Conservation (phyloP, 2,888 invertebrate genomes). For the Pogonocherus hispidulus region DNA sequence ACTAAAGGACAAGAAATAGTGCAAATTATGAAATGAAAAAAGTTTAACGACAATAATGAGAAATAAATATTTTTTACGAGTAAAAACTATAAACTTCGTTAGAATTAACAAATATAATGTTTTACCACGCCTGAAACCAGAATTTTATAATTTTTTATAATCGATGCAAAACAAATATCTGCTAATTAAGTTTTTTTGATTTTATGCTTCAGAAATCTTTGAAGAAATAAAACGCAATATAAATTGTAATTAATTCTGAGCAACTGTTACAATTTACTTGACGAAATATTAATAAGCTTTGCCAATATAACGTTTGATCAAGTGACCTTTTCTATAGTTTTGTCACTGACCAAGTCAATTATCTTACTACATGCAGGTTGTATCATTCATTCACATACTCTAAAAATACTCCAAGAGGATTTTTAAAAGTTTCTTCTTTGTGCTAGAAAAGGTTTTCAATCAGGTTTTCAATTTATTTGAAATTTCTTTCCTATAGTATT, state of each 20-base stretch:
- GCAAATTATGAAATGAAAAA: too few species aligned
- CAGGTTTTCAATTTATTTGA: too few species aligned
- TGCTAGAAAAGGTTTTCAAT: too few species aligned
- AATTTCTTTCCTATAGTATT: too few species aligned
- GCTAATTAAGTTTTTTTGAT: not conserved
- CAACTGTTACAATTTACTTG: not conserved
- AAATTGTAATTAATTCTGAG: not conserved
- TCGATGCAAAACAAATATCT: not conserved
- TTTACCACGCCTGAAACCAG: not conserved
- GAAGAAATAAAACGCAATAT: constrained; percentile 2
- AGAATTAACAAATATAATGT: not conserved
- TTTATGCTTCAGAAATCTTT: constrained; percentile 6
- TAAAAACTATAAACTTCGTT: not conserved
- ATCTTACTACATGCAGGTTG: too few species aligned
- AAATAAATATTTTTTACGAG: not conserved
- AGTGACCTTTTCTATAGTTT: too few species aligned
- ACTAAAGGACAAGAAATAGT: too few species aligned
- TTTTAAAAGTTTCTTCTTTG: too few species aligned
- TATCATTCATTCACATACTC: too few species aligned
- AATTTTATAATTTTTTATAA: constrained; percentile 3
- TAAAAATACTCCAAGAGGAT: too few species aligned
- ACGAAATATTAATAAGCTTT: not conserved
- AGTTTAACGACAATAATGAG: not conserved
- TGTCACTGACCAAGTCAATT: too few species aligned
- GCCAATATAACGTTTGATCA: not conserved